Conservation (phyloP, 2,113 vertebrate genomes). For the Vidua chalybeata region DNA sequence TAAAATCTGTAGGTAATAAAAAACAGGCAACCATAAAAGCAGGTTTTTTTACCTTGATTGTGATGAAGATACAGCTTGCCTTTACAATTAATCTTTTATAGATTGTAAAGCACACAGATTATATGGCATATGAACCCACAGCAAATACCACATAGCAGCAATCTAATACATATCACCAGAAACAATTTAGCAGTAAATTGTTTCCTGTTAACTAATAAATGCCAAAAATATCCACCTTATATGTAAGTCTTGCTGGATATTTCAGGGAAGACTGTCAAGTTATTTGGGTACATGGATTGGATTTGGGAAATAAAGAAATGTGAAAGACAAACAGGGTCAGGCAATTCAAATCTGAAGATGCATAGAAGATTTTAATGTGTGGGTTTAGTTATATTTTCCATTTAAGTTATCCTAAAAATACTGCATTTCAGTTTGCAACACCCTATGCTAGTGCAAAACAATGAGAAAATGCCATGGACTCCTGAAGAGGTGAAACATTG, state of each 20-base stretch:
- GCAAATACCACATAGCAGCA: background rate
- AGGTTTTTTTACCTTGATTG: slow-evolving; percentile 56
- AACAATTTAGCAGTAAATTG: slow-evolving; percentile 6
- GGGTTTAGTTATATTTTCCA: background rate
- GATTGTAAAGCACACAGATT: slow-evolving; percentile 52
- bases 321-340: background rate
- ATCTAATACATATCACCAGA: background rate
- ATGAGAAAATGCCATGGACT: background rate
- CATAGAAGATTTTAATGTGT: background rate
- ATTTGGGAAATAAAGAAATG: background rate
- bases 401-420: background rate
- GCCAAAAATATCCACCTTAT: background rate
- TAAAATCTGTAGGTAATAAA: slow-evolving; percentile 70
- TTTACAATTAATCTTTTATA: slow-evolving; percentile 64
- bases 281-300: background rate
- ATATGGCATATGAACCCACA: slow-evolving; percentile 5
- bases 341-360: background rate
- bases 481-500: background rate
- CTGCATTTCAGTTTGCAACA: background rate
- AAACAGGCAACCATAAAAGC: slow-evolving; percentile 61
- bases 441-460: background rate
- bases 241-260: background rate
- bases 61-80: slow-evolving; percentile 53
- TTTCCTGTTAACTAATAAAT: slow-evolving; percentile 21
- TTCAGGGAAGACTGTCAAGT: background rate